Evolutionary conservation across 2,888 invertebrate species (phyloP).

Genomic region (Hydraecia micacea): DNA sequence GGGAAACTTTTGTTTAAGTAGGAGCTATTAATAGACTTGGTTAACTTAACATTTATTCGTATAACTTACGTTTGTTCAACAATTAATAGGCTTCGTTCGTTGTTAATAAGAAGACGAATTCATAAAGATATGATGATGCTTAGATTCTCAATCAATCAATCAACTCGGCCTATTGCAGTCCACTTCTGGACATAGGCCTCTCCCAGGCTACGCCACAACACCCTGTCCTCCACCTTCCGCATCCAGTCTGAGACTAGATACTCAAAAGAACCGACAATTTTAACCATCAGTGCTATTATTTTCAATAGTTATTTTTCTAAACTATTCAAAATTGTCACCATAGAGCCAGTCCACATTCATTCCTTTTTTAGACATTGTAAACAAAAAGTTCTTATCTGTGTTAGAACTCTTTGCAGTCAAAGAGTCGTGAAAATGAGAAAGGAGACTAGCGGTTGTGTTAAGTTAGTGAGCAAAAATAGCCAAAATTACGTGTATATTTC

Average conservation of each 20-base stretch:
- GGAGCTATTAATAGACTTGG: conserved; percentile 14
- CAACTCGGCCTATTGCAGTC: neutral
- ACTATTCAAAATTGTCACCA: neutral
- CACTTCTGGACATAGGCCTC: neutral
- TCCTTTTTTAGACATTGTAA: neutral
- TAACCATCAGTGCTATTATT: neutral
- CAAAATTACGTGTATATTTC: conserved; percentile 52
- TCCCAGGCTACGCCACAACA: neutral
- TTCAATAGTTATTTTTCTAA: neutral
- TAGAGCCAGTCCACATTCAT: neutral
- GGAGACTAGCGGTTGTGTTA: conserved; percentile 13
- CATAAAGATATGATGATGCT: neutral
- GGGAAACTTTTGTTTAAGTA: conserved; percentile 21
- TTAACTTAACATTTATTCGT: conserved; percentile 4
- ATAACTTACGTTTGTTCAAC: neutral
- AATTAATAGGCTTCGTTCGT: neutral
- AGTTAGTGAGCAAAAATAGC: conserved; percentile 26
- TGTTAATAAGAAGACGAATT: neutral
- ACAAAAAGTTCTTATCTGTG: conserved; percentile 14
- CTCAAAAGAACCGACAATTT: neutral
- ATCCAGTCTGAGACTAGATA: neutral
- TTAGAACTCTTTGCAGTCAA: conserved; percentile 38
- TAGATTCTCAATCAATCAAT: neutral
- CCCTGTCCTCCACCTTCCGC: no score
- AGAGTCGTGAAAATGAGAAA: conserved; percentile 39